phyloP scores from a whole-genome alignment of 2,888 invertebrate species.

The Drosophila cyrtoloma region DNA sequence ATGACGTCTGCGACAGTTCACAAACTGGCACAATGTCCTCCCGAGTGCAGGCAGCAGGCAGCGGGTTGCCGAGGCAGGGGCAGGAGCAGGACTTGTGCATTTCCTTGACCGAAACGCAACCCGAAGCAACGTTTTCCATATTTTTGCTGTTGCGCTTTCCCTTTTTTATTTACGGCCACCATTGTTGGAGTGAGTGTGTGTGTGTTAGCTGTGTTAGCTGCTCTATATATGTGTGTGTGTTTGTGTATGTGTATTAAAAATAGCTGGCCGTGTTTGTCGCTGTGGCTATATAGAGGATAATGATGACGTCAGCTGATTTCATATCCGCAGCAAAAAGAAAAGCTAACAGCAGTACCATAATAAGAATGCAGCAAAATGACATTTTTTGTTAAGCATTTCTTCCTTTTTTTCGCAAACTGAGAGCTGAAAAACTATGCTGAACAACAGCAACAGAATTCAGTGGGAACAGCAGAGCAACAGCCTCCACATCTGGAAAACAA shows the following conservation, averaged over 20 bases:
- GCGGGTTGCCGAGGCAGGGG: not conserved
- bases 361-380: constrained; percentile 59
- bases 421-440: constrained; percentile 46
- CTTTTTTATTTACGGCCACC: constrained; percentile 63
- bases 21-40: constrained; percentile 75
- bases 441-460: constrained; percentile 14
- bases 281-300: constrained; percentile 44
- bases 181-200: constrained; percentile 56
- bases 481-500: constrained; percentile 59
- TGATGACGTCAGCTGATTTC: constrained; percentile 70
- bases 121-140: constrained; percentile 58
- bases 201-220: constrained; percentile 5
- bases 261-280: constrained; percentile 56
- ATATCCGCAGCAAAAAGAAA: constrained; percentile 44
- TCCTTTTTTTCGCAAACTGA: constrained; percentile 20
- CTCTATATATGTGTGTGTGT: constrained; percentile 16
- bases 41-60: constrained; percentile 23
- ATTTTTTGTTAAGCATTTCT: constrained; percentile 24
- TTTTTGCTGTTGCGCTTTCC: constrained; percentile 14
- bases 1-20: constrained; percentile 60
- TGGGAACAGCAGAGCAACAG: constrained; percentile 24
- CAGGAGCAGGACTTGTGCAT: constrained; percentile 44
- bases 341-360: constrained; percentile 32
- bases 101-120: constrained; percentile 77
- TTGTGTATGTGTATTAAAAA: constrained; percentile 47